Base-by-base conservation (phyloP, 1,140 invertebrate species). In the Trachymyrmex septentrionalis region DNA sequence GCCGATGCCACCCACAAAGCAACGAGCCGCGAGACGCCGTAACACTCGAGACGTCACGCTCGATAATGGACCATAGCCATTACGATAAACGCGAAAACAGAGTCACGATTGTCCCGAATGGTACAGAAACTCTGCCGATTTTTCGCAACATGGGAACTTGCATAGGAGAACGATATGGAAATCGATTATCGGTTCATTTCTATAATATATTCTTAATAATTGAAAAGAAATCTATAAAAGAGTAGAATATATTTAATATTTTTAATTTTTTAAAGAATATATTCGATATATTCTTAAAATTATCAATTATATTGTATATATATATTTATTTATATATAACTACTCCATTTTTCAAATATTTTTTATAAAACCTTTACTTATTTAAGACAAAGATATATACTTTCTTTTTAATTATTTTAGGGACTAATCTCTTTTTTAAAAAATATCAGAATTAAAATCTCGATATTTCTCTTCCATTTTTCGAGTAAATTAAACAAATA, bases 1-100 rank as follows among this genome's bases (percentile, higher is more conserved):
- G 19, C 38, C 50, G 57, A 57, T 88, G 63, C 88, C 88, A 90
- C 87, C 87, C 87, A 82, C 87, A 86, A 89, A 84, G 85, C 73
- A 85, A 63, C 57, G 30, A 66, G 84, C 66, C 75, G 44, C 80
- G 71, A 61, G 48, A 57, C 67, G 53, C 59, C 44, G 82, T 78
- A 91, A 91, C 85, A 86, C 85, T 91, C 48, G 87, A 91, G 85
- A 91, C 85, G 73, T 85, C 82, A 73, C 38, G 77, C 72, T 78
- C 87, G 80, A 91, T 90, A 91, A 91, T 89, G 81, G 85, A 61
- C 63, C 67, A 19, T 30, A 53, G 50, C 86, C 61, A 87, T 91
- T 90, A 91, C 85, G 90, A 90, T 91, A 90, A 90, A 90, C 61
- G 48, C 55, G 80, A 78, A 87, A 69, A 84, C 89, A 90, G 85